These are phyloP conservation scores for Drosophila leonis DNA, from an alignment of 2,888 invertebrate genomes.

Conservation along the genomic window DNA sequence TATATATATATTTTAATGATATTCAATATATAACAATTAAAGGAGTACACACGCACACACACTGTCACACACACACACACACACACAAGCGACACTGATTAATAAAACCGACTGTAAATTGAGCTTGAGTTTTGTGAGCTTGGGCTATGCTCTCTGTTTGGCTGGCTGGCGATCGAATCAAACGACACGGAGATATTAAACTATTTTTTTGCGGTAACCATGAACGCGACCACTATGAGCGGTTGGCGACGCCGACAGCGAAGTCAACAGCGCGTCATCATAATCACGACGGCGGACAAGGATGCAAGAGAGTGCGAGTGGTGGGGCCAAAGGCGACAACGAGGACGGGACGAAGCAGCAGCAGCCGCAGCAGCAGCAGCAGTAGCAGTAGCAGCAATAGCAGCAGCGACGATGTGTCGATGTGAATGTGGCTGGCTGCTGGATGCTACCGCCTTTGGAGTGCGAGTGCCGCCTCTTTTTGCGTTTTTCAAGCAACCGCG, in stretches of 20 bases:
- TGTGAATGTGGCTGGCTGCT: conserved; percentile 12
- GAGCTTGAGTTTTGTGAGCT: conserved; percentile 14
- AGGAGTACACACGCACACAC: conserved; percentile 7
- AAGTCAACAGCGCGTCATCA: conserved; percentile 64
- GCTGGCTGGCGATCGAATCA: conserved; percentile 83
- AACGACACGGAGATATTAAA: conserved; percentile 85
- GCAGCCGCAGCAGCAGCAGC: conserved; percentile 29
- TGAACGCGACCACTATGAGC: conserved; percentile 85
- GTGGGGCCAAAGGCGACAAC: conserved; percentile 18
- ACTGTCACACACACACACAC: neutral
- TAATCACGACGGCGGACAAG: conserved; percentile 67
- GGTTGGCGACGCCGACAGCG: conserved; percentile 76
- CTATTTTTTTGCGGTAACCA: conserved; percentile 85
- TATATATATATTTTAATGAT: conserved; percentile 21
- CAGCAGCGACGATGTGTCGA: conserved; percentile 15
- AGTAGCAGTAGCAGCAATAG: conserved; percentile 40
- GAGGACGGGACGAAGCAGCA: conserved; percentile 45
- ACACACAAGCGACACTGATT: conserved; percentile 6
- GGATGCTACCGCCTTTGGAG: conserved; percentile 41
- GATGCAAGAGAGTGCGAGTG: conserved; percentile 42
- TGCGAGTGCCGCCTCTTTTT: conserved; percentile 62
- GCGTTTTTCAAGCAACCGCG: conserved; percentile 60
- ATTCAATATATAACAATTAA: conserved; percentile 23
- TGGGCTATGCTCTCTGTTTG: conserved; percentile 15
- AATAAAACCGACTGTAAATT: conserved; percentile 7